Percentiles rank a stretch among this genome's conserved stretches.
phyloP scores from a whole-genome alignment of 1,140 invertebrate species.

The Orussus abietinus region DNA sequence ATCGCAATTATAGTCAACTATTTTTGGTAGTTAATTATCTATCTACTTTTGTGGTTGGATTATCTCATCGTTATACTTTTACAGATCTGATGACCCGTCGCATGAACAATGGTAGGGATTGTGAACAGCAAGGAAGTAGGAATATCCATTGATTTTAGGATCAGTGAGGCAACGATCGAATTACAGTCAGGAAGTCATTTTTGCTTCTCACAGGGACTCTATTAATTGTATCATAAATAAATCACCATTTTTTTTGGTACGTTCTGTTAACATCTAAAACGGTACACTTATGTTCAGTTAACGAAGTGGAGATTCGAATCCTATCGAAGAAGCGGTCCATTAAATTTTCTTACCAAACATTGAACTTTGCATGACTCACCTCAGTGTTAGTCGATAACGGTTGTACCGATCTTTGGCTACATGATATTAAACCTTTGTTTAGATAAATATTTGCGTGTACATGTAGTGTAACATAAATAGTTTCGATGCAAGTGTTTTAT shows the following conservation, averaged over 20 bases:
- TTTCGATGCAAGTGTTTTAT: no score
- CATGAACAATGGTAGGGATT: conserved; percentile 24
- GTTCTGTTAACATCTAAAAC: no score
- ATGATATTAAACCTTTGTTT: no score
- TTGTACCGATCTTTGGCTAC: no score
- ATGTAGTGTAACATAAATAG: no score
- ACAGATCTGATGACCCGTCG: conserved; percentile 40
- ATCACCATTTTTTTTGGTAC: conserved; percentile 28
- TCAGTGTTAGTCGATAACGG: no score
- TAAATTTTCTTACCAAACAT: no score
- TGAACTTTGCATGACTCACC: no score
- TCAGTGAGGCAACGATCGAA: not conserved
- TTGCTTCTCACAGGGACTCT: conserved; percentile 12
- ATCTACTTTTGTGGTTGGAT: conserved; percentile 3
- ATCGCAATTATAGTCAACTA: conserved; percentile 2
- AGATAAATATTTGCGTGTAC: no score
- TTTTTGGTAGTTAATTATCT: conserved; percentile 7
- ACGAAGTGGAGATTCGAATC: no score
- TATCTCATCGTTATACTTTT: conserved; percentile 13
- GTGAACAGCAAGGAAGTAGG: conserved; percentile 15
- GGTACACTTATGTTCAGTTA: no score
- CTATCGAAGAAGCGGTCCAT: no score
- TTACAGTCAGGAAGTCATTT: conserved; percentile 18
- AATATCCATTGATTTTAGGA: conserved; percentile 1
- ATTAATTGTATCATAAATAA: conserved; percentile 38